phyloP scores from a whole-genome alignment of 2,888 invertebrate genomes.

The Phyllotreta cruciferae region DNA sequence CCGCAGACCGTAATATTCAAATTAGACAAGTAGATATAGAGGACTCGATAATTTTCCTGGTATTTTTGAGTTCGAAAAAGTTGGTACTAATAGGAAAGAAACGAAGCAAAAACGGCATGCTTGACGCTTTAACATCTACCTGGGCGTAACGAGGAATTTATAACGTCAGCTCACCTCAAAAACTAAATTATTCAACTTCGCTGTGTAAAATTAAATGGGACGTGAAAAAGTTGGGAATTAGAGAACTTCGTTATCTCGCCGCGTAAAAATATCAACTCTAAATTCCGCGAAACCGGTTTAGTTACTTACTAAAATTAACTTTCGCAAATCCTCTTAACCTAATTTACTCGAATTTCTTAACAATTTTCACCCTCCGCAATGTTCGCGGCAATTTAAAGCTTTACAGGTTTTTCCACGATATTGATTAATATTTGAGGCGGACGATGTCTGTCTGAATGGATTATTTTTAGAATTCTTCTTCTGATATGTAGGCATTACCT shows the following conservation, averaged over 20 bases:
- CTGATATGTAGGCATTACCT: too few species aligned
- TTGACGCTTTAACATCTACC: not conserved
- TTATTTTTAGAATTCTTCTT: not conserved
- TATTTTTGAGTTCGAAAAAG: not conserved
- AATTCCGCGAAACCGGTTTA: conserved; percentile 48
- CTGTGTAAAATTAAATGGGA: conserved; percentile 31
- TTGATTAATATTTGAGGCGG: conserved; percentile 22
- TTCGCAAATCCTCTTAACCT: conserved; percentile 50
- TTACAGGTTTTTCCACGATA: conserved; percentile 28
- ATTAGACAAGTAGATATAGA: too few species aligned
- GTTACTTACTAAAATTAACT: conserved; percentile 52
- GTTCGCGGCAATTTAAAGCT: conserved; percentile 33
- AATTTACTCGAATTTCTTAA: conserved; percentile 50
- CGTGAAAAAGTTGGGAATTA: conserved; percentile 42
- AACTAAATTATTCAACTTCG: conserved; percentile 32
- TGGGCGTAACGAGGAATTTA: conserved; percentile 12
- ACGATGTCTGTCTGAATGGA: not conserved
- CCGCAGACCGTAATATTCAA: too few species aligned
- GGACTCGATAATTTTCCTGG: too few species aligned
- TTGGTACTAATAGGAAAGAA: not conserved
- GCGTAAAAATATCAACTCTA: conserved; percentile 47
- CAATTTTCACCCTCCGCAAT: conserved; percentile 44
- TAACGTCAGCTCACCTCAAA: conserved; percentile 20
- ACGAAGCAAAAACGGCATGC: not conserved
- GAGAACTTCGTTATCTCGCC: conserved; percentile 45